Base-by-base conservation (phyloP, 2,797 vertebrate species). In the Euphonia xanthogaster region DNA sequence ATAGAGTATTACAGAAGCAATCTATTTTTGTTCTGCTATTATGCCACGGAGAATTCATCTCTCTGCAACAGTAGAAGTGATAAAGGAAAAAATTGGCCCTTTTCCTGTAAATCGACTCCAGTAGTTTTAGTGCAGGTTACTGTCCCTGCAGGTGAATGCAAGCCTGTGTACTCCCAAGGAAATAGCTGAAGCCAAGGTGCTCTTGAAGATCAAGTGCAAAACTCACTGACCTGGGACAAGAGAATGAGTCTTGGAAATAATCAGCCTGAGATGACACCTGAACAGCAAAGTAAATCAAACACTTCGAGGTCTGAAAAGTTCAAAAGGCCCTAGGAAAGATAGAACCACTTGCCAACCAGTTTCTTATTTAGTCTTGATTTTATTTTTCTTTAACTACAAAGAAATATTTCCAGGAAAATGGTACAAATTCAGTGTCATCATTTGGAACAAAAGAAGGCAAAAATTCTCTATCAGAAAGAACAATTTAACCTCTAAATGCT, bases 11-110 rank as follows among this genome's bases (percentile, higher is more conserved):
- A 83, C 76, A 94, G 73, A 81, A 80, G 78, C 86, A 92, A 94
- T 94, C 73, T 91, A 95, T 96, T 97, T 94, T 90, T 93, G 94
- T 90, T 93, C 88, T 88, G 95, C 86, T 79, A 80, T 89, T 94
- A 90, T 68, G 80, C 86, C 73, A 40, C 35, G 81, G 95, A 84
- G 87, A 86, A 93, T 95, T 94, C 93, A 96, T 96, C 95, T 95
- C 91, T 73, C 81, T 68, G 90, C 70, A 96, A 91, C 60, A 72
- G 65, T 48, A 40, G 88, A 91, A 82, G 65, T 1, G 30, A 95
- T 92, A 94, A 89, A 94, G 71, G 51, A 68, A 95, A 87, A 86
- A 93, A 93, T 58, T 84, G 85, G 78, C 75, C 86, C 60, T 90
- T 95, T 93, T 91, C 78, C 88, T 93, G 66, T 81, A 87, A 95